Evolutionary conservation across 2,888 invertebrate species (phyloP), one percentile per base, ranked within the genome.

Genomic region (Deilephila elpenor): DNA sequence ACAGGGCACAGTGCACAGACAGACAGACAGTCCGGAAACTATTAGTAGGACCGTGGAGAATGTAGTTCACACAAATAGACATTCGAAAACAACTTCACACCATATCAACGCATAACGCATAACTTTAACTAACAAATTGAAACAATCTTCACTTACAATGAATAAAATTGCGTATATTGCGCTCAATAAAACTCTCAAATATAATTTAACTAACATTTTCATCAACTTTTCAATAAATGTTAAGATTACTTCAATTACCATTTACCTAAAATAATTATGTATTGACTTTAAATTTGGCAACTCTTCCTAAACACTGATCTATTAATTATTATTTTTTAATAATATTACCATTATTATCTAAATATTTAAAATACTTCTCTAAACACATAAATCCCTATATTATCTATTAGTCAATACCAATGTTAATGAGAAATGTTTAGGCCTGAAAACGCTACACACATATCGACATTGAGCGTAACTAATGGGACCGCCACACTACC

Each of bases 231-330:
- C 86, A 93, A 93, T 93, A 93, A 93, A 93, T 88, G 93, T 93
- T 92, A 93, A 91, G 92, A 92, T 93, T 93, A 93, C 87, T 88
- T 93, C 92, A 93, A 91, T 93, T 93, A 94, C 87, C 86, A 88
- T 95, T 95, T 95, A 95, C 95, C 95, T 95, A 94, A 94, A 93
- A 93, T 95, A 95, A 95, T 91, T 84, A 96, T 96, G 96, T 96
- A 96, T 96, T 96, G 96, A 96, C 96, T 96, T 96, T 95, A 93
- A 93, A 95, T 96, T 96, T 96, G 96, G 96, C 96, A 96, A 93
- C 94, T 94, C 93, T 89, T 92, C 89, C 94, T 94, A 94, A 93
- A 94, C 94, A 94, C 93, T 91, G 93, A 94, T 92, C 93, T 93
- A 93, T 90, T 91, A 87, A 86, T 86, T 89, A 84, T 86, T 88